Evolutionary conservation across 2,113 vertebrate genomes (phyloP), one percentile per base, ranked within the genome.

Genomic region (Nibea albiflora): DNA sequence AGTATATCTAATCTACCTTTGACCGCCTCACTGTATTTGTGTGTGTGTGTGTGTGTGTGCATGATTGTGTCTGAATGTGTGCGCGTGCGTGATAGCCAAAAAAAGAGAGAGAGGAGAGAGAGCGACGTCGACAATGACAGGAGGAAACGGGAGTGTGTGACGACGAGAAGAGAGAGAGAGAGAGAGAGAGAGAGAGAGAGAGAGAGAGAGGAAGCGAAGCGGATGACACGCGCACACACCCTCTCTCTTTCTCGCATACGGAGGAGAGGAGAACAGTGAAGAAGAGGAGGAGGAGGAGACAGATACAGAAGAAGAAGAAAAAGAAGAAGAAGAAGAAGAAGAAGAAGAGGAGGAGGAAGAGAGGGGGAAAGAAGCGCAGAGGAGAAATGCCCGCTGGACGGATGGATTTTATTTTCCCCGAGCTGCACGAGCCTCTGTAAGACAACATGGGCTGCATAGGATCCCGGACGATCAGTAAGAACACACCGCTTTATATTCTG

Each of bases 361-460:
- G 46, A 79, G 60, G 50, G 61, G 65, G 28, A 5, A 31, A 31
- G 31, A 46, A 60, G 70, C 35, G 35, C 70, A 58, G 76, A 66
- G 82, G 86, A 89, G 90, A 87, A 70, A 94, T 94, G 93, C 85
- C 87, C 89, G 88, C 87, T 88, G 92, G 88, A 92, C 89, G 90
- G 88, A 92, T 92, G 90, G 91, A 91, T 90, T 79, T 78, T 74
- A 91, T 88, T 88, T 83, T 83, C 91, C 92, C 85, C 71, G 92
- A 89, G 89, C 92, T 91, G 79, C 1, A 76, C 91, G 81, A 90
- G 91, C 92, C 90, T 88, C 85, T 87, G 78, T 94, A 87, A 93
- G 90, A 93, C 92, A 94, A 67, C 92, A 95, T 95, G 95, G 95
- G 95, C 93, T 95, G 95, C 85, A 95, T 95, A 50, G 95, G 95